A percentile compares a stretch with the other conserved stretches of the same genome.
phyloP scores from a whole-genome alignment of 2,113 vertebrate species.

The Lagenorhynchus albirostris region DNA sequence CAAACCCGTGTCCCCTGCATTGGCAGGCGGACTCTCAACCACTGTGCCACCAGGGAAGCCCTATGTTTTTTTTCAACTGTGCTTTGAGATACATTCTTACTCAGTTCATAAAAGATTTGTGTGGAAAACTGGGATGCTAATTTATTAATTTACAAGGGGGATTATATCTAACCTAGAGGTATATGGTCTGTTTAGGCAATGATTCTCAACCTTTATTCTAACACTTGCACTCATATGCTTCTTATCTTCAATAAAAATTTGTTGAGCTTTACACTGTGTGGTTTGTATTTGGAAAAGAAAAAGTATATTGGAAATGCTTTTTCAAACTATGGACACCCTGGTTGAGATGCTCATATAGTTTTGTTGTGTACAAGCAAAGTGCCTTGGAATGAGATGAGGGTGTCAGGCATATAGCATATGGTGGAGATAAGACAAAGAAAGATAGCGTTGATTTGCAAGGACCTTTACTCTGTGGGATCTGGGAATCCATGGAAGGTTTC shows the following conservation, averaged over 20 bases:
- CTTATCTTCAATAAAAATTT: background rate
- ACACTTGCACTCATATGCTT: background rate
- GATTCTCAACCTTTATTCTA: background rate
- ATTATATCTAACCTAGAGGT: background rate
- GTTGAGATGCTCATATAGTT: background rate
- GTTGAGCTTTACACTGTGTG: background rate
- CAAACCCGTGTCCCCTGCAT: too few relatives aligned
- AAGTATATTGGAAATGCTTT: background rate
- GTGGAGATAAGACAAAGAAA: background rate
- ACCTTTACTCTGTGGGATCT: background rate
- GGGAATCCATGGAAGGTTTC: background rate
- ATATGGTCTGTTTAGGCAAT: background rate
- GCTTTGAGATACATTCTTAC: background rate
- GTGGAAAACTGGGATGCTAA: background rate
- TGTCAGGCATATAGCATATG: background rate
- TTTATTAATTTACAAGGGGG: background rate
- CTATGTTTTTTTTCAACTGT: background rate
- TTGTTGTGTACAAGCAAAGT: background rate
- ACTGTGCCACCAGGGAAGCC: too few relatives aligned
- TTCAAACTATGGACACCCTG: background rate
- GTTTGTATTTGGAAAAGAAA: conserved; percentile 14
- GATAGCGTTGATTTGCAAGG: background rate
- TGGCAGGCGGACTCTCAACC: too few relatives aligned
- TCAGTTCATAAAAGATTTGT: background rate
- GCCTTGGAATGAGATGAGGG: background rate